Base-by-base conservation (phyloP, 2,797 vertebrate species). In the Diplodus sargus region DNA sequence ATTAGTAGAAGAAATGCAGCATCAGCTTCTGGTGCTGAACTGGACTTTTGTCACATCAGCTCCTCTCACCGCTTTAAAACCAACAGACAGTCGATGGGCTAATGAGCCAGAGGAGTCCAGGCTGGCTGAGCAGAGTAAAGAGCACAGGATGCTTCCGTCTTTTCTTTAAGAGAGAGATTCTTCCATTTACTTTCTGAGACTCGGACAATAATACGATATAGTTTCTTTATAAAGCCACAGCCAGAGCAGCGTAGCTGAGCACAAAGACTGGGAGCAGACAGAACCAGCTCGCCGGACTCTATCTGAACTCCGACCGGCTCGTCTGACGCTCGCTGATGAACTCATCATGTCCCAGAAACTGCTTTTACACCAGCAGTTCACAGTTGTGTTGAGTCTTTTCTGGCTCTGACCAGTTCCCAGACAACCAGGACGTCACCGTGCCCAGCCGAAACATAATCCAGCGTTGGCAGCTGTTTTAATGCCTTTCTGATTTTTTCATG, bases 361-460 rank as follows among this genome's bases (percentile, higher is more conserved):
- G 30, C 30, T 34, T 34, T 34, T 9, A 34, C 34, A 1, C 34
- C 0, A 34, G 34, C 34, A 34, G 9, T 34, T 14, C 7, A 14
- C 20, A 42, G 20, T 22, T 39, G 14, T 25, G 8, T 59, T 20
- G 56, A 58, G 16, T 34, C 4, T 58, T 34, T 57, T 9, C 10
- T 57, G 54, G 25, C 54, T 57, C 56, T 58, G 28, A 68, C 64
- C 51, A 30, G 77, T 20, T 58, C 49, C 45, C 70, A 74, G 77
- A 74, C 51, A 66, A 54, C 57, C 53, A 25, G 28, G 61, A 45
- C 53, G 47, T 52, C 53, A 15, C n/a, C 5, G 28, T 2, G 17
- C 66, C 23, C 7, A 12, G 67, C 67, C 54, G 65, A 13, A 30
- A 48, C 25, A 42, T 56, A 17, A 28, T 28, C 54, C 54, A 16